Evolutionary conservation across 2,113 vertebrate species (phyloP).

Genomic region (Eubucco bourcierii): DNA sequence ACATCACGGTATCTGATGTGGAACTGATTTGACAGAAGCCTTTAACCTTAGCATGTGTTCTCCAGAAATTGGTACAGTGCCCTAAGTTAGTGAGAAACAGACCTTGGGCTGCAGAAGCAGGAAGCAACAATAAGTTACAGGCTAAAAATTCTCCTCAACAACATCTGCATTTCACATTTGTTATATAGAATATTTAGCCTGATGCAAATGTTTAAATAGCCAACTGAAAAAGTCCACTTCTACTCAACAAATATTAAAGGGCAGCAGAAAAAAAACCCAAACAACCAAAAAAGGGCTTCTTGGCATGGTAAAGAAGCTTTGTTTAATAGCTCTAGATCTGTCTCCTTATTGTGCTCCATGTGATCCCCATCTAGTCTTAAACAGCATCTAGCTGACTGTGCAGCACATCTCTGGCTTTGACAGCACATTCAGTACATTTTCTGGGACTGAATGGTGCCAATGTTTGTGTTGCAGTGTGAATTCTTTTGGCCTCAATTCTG

Average conservation of each 20-base stretch:
- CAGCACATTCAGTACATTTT: neutral
- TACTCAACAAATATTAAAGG: neutral
- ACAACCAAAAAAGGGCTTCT: neutral
- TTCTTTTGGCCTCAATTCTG: neutral
- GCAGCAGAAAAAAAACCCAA: neutral
- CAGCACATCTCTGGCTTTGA: neutral
- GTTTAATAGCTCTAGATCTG: neutral
- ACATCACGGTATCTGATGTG: neutral
- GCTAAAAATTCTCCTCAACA: neutral
- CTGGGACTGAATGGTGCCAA: neutral
- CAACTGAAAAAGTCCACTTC: neutral
- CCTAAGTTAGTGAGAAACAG: neutral
- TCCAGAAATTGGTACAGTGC: neutral
- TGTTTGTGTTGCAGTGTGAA: neutral
- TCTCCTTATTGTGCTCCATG: neutral
- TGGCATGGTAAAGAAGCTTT: neutral
- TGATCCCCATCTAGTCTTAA: neutral
- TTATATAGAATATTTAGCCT: neutral
- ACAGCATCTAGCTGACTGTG: neutral
- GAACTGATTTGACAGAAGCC: constrained; percentile 25
- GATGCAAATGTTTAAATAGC: neutral
- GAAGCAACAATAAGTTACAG: neutral
- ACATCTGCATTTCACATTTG: neutral
- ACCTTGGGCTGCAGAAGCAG: neutral
- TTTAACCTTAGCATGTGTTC: neutral